These are phyloP conservation scores for Botrylloides violaceus DNA, from an alignment of 23 tunicate genomes.

Conservation along the genomic window DNA sequence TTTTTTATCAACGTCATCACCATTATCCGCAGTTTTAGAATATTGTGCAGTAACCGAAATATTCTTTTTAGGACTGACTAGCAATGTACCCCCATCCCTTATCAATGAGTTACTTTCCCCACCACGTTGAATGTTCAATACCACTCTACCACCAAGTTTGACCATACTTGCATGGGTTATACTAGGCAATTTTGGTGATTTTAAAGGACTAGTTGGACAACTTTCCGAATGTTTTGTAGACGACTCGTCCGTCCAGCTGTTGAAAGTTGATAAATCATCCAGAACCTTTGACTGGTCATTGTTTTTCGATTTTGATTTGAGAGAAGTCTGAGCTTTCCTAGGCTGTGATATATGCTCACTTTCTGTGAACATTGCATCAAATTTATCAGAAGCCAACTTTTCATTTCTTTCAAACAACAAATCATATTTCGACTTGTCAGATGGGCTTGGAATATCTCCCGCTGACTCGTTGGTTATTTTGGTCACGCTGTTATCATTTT, in stretches of 20 bases:
- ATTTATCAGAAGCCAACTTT: slow-evolving; percentile 73
- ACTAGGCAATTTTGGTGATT: slow-evolving; percentile 8
- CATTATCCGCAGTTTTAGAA: neutral
- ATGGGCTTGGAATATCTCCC: neutral
- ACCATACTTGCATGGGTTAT: slow-evolving; percentile 68
- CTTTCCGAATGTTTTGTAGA: neutral
- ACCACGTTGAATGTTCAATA: slow-evolving; percentile 68
- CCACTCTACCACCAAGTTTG: slow-evolving; percentile 70
- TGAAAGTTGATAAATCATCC: slow-evolving; percentile 13
- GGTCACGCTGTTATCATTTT: slow-evolving; percentile 7
- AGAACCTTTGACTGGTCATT: slow-evolving; percentile 17
- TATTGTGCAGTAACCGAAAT: neutral
- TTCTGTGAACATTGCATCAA: slow-evolving; percentile 78
- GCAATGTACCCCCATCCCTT: neutral
- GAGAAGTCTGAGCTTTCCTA: neutral
- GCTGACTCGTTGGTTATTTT: neutral
- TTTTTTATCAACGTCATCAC: neutral
- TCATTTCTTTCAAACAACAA: slow-evolving; percentile 56
- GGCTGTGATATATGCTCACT: slow-evolving; percentile 20
- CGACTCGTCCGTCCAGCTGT: slow-evolving; percentile 20
- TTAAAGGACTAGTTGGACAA: neutral
- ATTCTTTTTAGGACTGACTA: slow-evolving; percentile 3
- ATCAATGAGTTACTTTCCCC: slow-evolving; percentile 20
- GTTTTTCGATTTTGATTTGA: slow-evolving; percentile 1
- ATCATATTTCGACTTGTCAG: slow-evolving; percentile 53